Conservation (phyloP, 2,797 vertebrate genomes). For the Hozukius guyotensis region DNA sequence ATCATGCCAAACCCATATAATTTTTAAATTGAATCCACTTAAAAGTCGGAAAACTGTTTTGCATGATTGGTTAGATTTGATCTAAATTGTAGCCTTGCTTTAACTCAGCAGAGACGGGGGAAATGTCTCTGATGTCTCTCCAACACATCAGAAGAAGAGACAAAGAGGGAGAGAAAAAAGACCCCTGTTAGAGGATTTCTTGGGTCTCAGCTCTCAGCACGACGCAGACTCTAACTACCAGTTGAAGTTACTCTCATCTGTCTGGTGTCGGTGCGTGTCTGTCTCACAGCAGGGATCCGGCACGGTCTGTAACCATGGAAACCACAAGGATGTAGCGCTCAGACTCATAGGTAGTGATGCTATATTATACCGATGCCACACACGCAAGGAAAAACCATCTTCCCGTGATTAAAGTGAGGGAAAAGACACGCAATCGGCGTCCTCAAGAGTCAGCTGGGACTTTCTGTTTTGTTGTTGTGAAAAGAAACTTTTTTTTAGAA, state of each 20-base stretch:
- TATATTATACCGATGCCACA: slow-evolving; percentile 10
- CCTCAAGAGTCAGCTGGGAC: background rate
- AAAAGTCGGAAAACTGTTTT: slow-evolving; percentile 15
- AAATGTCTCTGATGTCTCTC: slow-evolving; percentile 15
- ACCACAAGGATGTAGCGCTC: slow-evolving; percentile 64
- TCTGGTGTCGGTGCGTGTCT: slow-evolving; percentile 43
- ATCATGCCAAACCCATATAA: background rate
- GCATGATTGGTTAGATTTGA: slow-evolving; percentile 16
- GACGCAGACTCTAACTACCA: slow-evolving; percentile 37
- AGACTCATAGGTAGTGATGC: slow-evolving; percentile 31
- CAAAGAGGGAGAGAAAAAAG: background rate
- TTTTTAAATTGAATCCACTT: slow-evolving; percentile 20
- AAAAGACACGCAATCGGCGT: background rate
- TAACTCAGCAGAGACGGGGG: background rate
- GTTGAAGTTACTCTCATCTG: slow-evolving; percentile 50
- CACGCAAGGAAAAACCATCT: slow-evolving; percentile 10
- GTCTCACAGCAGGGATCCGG: slow-evolving; percentile 49
- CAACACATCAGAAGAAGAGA: slow-evolving; percentile 4
- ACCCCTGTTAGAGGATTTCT: slow-evolving; percentile 28
- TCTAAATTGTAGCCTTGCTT: slow-evolving; percentile 33
- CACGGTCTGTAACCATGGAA: slow-evolving; percentile 80
- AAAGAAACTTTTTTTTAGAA: background rate
- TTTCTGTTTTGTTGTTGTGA: background rate
- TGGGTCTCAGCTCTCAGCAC: slow-evolving; percentile 41
- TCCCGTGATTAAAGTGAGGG: slow-evolving; percentile 31